Conservation (phyloP, 1,140 invertebrate species). For the Gryon sp. region DNA sequence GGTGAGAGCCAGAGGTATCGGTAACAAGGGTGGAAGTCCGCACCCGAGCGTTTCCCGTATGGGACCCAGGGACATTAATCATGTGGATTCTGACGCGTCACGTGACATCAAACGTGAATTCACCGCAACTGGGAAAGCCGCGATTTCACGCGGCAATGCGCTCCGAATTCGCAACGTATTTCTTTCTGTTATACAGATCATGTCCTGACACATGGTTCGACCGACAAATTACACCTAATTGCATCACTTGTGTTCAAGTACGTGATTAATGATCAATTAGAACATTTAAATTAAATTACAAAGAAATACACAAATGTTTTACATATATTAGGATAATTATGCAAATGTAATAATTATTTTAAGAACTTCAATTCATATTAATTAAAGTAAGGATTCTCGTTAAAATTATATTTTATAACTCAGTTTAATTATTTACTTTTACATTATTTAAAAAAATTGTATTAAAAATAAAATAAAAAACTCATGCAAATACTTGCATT, state of each 20-base stretch:
- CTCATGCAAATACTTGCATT: too few relatives aligned
- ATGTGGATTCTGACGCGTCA: slow-evolving; percentile 70
- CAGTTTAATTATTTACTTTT: too few relatives aligned
- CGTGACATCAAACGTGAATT: slow-evolving; percentile 73
- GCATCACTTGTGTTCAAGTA: slow-evolving; percentile 11
- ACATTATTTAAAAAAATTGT: too few relatives aligned
- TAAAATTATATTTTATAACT: too few relatives aligned
- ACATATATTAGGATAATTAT: too few relatives aligned
- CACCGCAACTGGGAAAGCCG: slow-evolving; percentile 65
- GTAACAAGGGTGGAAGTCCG: slow-evolving; percentile 46
- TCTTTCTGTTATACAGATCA: slow-evolving; percentile 56
- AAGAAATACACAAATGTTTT: too few relatives aligned
- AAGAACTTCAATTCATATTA: too few relatives aligned
- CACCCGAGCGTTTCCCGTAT: slow-evolving; percentile 55
- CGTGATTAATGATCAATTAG: slow-evolving; percentile 39
- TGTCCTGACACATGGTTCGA: slow-evolving; percentile 22
- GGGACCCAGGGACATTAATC: slow-evolving; percentile 71
- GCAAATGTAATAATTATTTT: too few relatives aligned
- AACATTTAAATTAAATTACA: slow-evolving; percentile 3
- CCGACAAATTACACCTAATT: slow-evolving; percentile 51
- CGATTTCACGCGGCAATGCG: slow-evolving; percentile 51
- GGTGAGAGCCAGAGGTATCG: slow-evolving; percentile 24
- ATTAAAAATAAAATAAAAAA: too few relatives aligned
- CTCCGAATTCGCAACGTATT: slow-evolving; percentile 61
- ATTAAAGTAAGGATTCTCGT: too few relatives aligned